Conservation (phyloP, 2,113 vertebrate genomes). For the Sinocyclocheilus anophthalmus region DNA sequence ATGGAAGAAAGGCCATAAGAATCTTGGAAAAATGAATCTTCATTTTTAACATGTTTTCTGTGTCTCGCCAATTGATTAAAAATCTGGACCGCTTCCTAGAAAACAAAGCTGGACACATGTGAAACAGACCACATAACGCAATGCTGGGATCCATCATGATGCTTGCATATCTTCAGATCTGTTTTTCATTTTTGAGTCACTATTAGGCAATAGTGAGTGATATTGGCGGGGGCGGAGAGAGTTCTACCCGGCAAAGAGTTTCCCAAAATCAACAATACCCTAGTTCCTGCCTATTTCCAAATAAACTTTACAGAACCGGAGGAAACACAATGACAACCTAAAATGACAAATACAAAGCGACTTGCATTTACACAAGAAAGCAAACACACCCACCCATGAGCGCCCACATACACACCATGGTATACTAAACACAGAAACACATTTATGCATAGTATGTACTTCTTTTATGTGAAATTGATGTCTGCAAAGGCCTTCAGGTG, state of each 20-base stretch:
- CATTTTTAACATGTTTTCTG: constrained; percentile 78
- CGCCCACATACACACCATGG: not conserved
- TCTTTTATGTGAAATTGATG: not conserved
- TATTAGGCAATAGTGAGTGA: constrained; percentile 51
- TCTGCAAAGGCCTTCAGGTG: not conserved
- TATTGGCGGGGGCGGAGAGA: constrained; percentile 24
- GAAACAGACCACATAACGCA: constrained; percentile 75
- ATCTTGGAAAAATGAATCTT: constrained; percentile 65
- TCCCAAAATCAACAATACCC: constrained; percentile 53
- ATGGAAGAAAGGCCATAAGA: constrained; percentile 63
- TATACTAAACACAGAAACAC: not conserved
- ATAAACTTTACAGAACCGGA: constrained; percentile 53
- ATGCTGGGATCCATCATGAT: constrained; percentile 72
- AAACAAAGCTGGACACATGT: constrained; percentile 78
- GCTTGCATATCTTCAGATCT: constrained; percentile 49
- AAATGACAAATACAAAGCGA: not conserved
- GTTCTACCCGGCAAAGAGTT: constrained; percentile 54
- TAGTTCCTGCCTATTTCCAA: constrained; percentile 49
- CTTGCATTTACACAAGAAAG: not conserved
- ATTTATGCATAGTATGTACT: not conserved
- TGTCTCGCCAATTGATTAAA: constrained; percentile 95
- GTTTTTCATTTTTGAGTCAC: constrained; percentile 45
- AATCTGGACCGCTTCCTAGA: constrained; percentile 81
- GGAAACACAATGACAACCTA: constrained; percentile 32
- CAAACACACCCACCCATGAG: not conserved